A percentile compares a stretch with the other conserved stretches of the same genome.
Evolutionary conservation across 2,888 invertebrate species (phyloP).

Genomic region (Drosophila nr. perissopoda): DNA sequence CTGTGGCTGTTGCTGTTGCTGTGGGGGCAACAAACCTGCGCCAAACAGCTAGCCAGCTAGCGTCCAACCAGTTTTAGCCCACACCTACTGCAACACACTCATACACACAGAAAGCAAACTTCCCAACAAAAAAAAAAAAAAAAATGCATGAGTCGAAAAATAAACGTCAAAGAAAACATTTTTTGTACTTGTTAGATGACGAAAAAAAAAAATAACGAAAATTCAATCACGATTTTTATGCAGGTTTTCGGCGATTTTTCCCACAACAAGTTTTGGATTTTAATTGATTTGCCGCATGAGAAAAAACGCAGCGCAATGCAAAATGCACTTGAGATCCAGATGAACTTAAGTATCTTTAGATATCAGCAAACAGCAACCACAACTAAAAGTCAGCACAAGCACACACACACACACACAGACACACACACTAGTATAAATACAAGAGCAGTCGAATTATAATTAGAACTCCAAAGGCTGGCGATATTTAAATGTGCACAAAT

Average conservation of each 20-base stretch:
- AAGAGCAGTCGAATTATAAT: conserved; percentile 44
- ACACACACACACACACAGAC: background rate
- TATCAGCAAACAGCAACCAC: conserved; percentile 40
- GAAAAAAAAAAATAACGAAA: conserved; percentile 47
- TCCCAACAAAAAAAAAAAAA: conserved; percentile 72
- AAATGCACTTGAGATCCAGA: conserved; percentile 75
- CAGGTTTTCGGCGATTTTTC: conserved; percentile 76
- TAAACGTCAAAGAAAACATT: conserved; percentile 69
- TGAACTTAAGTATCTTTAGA: conserved; percentile 72
- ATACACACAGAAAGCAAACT: conserved; percentile 43
- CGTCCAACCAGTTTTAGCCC: conserved; percentile 74
- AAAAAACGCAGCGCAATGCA: conserved; percentile 55
- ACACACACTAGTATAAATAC: background rate
- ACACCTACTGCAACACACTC: conserved; percentile 65
- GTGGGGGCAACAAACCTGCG: conserved; percentile 39
- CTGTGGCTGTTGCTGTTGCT: conserved; percentile 5
- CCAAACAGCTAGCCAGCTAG: conserved; percentile 22
- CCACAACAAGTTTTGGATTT: conserved; percentile 73
- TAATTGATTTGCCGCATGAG: conserved; percentile 77
- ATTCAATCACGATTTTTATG: conserved; percentile 73
- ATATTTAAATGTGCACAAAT: conserved; percentile 20
- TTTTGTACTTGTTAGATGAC: conserved; percentile 58
- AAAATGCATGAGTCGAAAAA: conserved; percentile 56
- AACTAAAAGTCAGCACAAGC: conserved; percentile 38
- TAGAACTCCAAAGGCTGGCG: conserved; percentile 40